Conservation (phyloP, 2,113 vertebrate species). For the Lipotes vexillifer region DNA sequence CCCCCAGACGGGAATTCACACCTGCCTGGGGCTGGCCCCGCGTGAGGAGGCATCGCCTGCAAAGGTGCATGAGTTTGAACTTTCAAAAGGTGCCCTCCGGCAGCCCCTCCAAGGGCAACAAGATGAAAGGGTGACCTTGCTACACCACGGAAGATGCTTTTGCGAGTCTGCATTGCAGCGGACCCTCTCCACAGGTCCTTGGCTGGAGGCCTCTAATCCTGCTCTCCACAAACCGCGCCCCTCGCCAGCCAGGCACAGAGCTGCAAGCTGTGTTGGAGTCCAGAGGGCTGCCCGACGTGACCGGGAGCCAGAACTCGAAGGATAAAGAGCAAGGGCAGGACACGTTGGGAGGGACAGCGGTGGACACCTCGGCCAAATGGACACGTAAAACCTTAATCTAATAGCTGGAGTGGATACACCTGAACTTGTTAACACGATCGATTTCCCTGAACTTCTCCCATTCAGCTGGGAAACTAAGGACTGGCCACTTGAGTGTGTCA, state of each 20-base stretch:
- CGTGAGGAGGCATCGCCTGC: background rate
- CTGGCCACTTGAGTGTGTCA: fast-evolving
- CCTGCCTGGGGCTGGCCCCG: constrained; percentile 63
- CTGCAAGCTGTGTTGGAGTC: background rate
- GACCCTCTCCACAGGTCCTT: background rate
- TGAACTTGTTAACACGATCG: fast-evolving
- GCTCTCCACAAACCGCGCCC: background rate
- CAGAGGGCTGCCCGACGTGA: too few relatives aligned
- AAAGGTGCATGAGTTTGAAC: constrained; percentile 34
- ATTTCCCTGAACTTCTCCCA: fast-evolving
- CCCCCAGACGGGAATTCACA: constrained; percentile 77
- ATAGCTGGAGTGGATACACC: fast-evolving
- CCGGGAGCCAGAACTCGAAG: background rate
- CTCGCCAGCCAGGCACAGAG: background rate
- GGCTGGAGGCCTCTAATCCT: constrained; percentile 11
- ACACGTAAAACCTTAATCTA: fast-evolving
- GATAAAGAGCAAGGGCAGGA: too few relatives aligned
- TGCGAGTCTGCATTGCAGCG: constrained; percentile 58
- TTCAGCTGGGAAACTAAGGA: background rate
- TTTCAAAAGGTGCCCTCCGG: constrained; percentile 14
- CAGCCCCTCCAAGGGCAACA: constrained; percentile 32
- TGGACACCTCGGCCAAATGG: fast-evolving
- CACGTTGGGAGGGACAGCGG: fast-evolving
- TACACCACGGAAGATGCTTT: constrained; percentile 59
- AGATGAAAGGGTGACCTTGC: constrained; percentile 61